Evolutionary conservation across 2,797 vertebrate species (phyloP), one percentile per base, ranked within the genome.

Genomic region (Sebastes trivittatus): DNA sequence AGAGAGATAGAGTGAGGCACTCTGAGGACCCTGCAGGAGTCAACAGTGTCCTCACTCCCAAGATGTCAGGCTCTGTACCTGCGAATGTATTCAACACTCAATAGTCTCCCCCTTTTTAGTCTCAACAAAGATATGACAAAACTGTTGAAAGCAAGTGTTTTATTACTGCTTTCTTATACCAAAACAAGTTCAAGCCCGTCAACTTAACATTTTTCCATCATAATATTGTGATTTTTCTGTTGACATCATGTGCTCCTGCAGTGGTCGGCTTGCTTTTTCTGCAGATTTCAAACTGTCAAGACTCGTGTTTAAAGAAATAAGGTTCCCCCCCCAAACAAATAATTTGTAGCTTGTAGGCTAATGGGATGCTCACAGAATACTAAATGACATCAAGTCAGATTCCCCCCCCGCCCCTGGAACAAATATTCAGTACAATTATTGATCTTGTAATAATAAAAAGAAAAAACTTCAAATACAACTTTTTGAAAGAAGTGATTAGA

Each of bases 1-100:
- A 46, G 38, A 46, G 38, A 88, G 87, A 82, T 0, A 16, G 91
- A 88, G 82, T 72, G 97, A 97, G 96, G 96, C 95, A 97, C 95
- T 96, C 94, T 91, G 95, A 96, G 88, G 96, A 97, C 94, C 95
- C 95, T 95, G 95, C 94, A 91, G 88, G 87, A 90, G 87, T 91
- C 89, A 87, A 89, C 89, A 90, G 89, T 75, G 88, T 93, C 92
- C 88, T 92, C 91, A 82, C 89, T 91, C 89, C 89, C 90, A 91
- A 87, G 82, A 92, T 90, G 88, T 91, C 88, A 91, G 86, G 87
- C 81, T 94, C 80, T 93, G 89, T 83, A 93, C 84, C 87, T 85
- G 87, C 83, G 76, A 87, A 87, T 85, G 80, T 74, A 70, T 89
- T 78, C 74, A 82, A 92, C 88, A 91, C 89, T 88, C 81, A 87